phyloP scores from a whole-genome alignment of 2,797 vertebrate species.

The Oceanodroma leucorhoa region DNA sequence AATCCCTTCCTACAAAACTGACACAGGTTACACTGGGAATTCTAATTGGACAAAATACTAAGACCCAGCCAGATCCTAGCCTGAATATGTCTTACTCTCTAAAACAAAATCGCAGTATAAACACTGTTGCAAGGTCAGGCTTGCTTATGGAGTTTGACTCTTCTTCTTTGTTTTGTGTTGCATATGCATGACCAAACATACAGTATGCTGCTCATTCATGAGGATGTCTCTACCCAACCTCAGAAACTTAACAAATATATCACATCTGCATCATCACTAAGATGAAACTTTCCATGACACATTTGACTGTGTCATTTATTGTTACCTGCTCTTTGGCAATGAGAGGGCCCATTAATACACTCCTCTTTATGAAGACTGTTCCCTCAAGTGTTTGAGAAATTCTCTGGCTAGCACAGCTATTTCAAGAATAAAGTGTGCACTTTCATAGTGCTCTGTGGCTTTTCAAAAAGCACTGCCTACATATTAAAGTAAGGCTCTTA shows the following conservation, averaged over 20 bases:
- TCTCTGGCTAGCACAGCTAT: background rate
- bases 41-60: background rate
- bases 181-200: background rate
- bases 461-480: background rate
- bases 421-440: background rate
- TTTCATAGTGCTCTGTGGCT: background rate
- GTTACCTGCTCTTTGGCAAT: background rate
- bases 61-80: background rate
- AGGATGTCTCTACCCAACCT: background rate
- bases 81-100: background rate
- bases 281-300: background rate
- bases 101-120: background rate
- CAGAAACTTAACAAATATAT: background rate
- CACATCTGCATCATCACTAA: background rate
- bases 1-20: background rate
- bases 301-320: background rate
- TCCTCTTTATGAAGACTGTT: background rate
- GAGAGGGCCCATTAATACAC: background rate
- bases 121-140: background rate
- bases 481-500: constrained; percentile 2
- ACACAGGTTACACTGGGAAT: background rate
- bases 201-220: background rate
- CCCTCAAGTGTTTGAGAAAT: background rate
- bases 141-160: background rate
- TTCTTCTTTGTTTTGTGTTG: background rate